Percentiles rank a stretch among this genome's conserved stretches.
Evolutionary conservation across 2,797 vertebrate species (phyloP).

Genomic region (Phylloscopus collybita): DNA sequence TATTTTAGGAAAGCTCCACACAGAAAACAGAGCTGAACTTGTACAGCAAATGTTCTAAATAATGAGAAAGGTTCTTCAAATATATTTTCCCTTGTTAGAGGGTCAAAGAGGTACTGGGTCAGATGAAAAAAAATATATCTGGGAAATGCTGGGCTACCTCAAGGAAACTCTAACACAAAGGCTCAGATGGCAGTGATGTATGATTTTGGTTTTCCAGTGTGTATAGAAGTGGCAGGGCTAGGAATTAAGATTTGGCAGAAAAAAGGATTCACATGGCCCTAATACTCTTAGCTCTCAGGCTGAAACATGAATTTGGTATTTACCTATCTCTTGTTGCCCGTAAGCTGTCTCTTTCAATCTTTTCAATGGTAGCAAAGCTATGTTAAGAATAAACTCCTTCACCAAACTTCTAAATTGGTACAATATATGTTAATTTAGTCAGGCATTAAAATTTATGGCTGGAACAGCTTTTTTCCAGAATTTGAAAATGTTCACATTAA

Average conservation of each 20-base stretch:
- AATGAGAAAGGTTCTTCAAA: not conserved
- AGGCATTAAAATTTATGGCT: not conserved
- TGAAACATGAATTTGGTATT: not conserved
- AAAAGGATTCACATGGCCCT: not conserved
- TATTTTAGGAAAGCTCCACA: not conserved
- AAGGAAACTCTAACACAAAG: not conserved
- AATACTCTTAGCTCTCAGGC: not conserved
- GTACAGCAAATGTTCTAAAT: not conserved
- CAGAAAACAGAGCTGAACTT: constrained; percentile 7
- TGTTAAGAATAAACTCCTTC: not conserved
- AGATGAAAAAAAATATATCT: not conserved
- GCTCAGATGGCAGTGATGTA: not conserved
- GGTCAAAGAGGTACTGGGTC: constrained; percentile 6
- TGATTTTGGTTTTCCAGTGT: not conserved
- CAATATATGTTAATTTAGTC: not conserved
- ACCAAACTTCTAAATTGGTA: not conserved
- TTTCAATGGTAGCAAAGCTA: not conserved
- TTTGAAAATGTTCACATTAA: not conserved
- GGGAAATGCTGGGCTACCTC: not conserved
- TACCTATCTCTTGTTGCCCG: not conserved
- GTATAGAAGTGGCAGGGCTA: not conserved
- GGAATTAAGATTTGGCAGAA: not conserved
- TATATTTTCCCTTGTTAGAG: not conserved
- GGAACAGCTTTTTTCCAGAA: not conserved
- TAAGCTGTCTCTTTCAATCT: not conserved